Evolutionary conservation across 2,113 vertebrate genomes (phyloP).

Genomic region (Salvelinus fontinalis): DNA sequence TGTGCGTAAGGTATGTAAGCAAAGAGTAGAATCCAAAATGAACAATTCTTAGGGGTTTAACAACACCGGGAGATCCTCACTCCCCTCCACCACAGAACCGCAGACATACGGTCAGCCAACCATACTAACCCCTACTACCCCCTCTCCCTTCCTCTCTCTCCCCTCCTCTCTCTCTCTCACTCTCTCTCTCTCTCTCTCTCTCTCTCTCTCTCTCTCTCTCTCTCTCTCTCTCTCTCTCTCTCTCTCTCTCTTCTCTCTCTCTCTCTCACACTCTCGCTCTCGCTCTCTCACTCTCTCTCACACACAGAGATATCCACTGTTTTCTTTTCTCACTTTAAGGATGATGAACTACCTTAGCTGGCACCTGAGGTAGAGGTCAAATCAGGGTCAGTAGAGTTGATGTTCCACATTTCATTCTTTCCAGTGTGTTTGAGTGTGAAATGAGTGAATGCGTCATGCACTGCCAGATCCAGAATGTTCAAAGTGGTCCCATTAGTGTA

Average conservation of each 20-base stretch:
- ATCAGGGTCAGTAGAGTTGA: conserved; percentile 4
- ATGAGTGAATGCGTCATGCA: no score
- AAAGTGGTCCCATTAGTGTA: no score
- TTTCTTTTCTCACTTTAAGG: neutral
- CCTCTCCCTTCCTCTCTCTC: conserved; percentile 32
- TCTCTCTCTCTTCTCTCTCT: conserved; percentile 30
- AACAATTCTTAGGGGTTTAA: conserved; percentile 56
- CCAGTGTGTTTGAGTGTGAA: no score
- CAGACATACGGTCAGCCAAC: conserved; percentile 53
- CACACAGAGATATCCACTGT: neutral
- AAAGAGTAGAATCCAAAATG: conserved; percentile 54
- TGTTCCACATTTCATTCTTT: no score
- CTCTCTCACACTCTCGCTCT: conserved; percentile 7
- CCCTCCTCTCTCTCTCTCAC: conserved; percentile 30
- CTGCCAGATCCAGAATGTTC: no score
- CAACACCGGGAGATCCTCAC: conserved; percentile 25
- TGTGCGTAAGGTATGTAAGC: conserved; percentile 57
- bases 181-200: neutral
- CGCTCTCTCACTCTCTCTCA: conserved; percentile 3
- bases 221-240: conserved; percentile 29
- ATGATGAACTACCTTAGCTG: conserved; percentile 6
- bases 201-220: conserved; percentile 10
- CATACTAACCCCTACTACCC: conserved; percentile 32
- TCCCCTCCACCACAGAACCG: conserved; percentile 53
- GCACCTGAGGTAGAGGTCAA: neutral